Conservation (phyloP, 2,113 vertebrate species). For the Cebus imitator region DNA sequence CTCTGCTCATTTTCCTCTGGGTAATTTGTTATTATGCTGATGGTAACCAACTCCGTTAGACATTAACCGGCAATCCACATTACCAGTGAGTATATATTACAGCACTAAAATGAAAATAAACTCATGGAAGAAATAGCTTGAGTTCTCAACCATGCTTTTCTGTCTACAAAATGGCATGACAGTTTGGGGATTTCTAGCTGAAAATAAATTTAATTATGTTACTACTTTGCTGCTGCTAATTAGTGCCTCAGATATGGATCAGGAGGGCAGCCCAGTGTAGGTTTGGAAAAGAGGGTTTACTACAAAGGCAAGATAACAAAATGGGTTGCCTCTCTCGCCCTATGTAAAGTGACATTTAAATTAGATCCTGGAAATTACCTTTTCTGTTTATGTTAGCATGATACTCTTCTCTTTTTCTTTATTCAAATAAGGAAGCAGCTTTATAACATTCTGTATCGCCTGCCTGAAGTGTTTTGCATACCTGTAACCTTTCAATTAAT, state of each 20-base stretch:
- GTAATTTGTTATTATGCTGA: conserved; percentile 77
- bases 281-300: background rate
- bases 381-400: conserved; percentile 58
- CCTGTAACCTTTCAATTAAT: conserved; percentile 82
- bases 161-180: conserved; percentile 67
- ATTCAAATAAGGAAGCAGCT: conserved; percentile 44
- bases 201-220: conserved; percentile 77
- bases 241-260: conserved; percentile 49
- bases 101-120: conserved; percentile 74
- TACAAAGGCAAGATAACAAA: background rate
- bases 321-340: background rate
- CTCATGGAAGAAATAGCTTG: conserved; percentile 54
- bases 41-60: conserved; percentile 56
- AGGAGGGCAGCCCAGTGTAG: background rate
- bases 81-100: conserved; percentile 50
- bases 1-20: conserved; percentile 75
- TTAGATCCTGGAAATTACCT: conserved; percentile 28
- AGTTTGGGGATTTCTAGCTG: conserved; percentile 71
- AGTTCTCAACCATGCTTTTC: conserved; percentile 62
- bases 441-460: conserved; percentile 36
- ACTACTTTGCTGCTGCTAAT: conserved; percentile 68
- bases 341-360: conserved; percentile 54
- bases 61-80: conserved; percentile 63
- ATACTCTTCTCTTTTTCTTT: conserved; percentile 28
- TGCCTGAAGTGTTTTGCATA: conserved; percentile 79